Base-by-base conservation (phyloP, 2,797 vertebrate species). In the Typhlichthys eigenmanni region DNA sequence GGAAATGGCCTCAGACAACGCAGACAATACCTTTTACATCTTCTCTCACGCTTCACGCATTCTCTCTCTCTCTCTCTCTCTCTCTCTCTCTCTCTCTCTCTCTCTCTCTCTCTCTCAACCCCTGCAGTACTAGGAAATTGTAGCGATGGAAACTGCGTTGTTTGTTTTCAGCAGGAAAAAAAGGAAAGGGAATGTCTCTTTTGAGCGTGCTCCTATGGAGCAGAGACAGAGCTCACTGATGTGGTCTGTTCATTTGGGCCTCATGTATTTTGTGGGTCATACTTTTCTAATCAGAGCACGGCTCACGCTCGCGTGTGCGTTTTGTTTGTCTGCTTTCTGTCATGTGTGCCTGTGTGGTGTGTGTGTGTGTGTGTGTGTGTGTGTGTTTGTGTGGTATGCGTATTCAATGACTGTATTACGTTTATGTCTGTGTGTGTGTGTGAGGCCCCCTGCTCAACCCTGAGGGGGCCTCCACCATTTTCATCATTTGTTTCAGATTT, bases 241-340 rank as follows among this genome's bases (percentile, higher is more conserved):
- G 82, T 81, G 80, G 72, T 88, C 86, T 48, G 34, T 87, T 70
- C 66, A 80, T 87, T 85, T 80, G 77, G 76, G 67, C 76, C 49
- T 68, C 60, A 78, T 86, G 78, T 82, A 38, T 84, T 81, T 84
- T 84, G 77, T 13, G 73, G 77, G 81, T 82, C 84, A 89, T 87
- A 76, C 80, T 77, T 87, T 38, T 85, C 83, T 82, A 87, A 90
- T 90, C 85, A 87, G 69, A 84, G 80, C 82, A 64, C 72, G 79
- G 87, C 85, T 85, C 81, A 79, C 68, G 57, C 56, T 57, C 69
- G 68, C 66, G 3, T 74, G 75, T 81, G 80, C 53, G 58, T 46
- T n/a, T 67, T 71, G 66, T 70, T 70, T 57, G 60, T 62, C 58
- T 67, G 50, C 51, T 43, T 71, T 38, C 32, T 69, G 79, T 79